Evolutionary conservation across 2,888 invertebrate genomes (phyloP), one percentile per base, ranked within the genome.

Genomic region (Ctena decussata): DNA sequence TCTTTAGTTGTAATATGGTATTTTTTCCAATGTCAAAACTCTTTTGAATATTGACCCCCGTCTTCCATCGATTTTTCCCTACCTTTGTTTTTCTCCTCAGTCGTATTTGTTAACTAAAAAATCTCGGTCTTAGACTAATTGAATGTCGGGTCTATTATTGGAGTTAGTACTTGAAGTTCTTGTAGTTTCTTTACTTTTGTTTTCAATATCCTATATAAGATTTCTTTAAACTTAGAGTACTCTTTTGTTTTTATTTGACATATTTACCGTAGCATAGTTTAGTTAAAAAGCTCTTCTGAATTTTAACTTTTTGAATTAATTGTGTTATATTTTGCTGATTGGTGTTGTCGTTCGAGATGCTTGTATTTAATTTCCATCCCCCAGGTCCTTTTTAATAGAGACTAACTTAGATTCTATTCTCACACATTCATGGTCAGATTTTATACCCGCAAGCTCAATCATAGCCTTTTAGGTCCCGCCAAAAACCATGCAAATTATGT

Each of bases 11-110:
- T n/a, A 49, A 8, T n/a, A 73, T 79, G 21, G 65, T 57, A 24
- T 79, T 72, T 73, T 73, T 18, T 32, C 35, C 21, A 41, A 49
- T 5, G 35, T 73, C 1, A n/a, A 97, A 74, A 53, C n/a, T 57
- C 44, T 37, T 74, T n/a, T n/a, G 41, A 1, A 24, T 39, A 30
- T 21, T 65, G 60, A 27, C 60, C 75, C 3, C 76, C 60, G 30
- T 76, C 39, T 44, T 76, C 76, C 0, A 65, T 41, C 30, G 18
- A 60, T 44, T 65, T 60, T 0, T 39, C 60, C 27, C 76, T 39
- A 21, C 44, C 41, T 21, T 18, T 30, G 30, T 60, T 60, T 30
- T 60, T 24, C 27, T 60, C 1, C 8, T 60, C 27, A 12, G 27
- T 60, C 32, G 27, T 30, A 6, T 6, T 60, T 30, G 2, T 60